Percentiles rank a stretch among this genome's conserved stretches.
These are phyloP conservation scores for Sicus ferrugineus DNA, from an alignment of 2,888 invertebrate genomes.

Conservation along the genomic window DNA sequence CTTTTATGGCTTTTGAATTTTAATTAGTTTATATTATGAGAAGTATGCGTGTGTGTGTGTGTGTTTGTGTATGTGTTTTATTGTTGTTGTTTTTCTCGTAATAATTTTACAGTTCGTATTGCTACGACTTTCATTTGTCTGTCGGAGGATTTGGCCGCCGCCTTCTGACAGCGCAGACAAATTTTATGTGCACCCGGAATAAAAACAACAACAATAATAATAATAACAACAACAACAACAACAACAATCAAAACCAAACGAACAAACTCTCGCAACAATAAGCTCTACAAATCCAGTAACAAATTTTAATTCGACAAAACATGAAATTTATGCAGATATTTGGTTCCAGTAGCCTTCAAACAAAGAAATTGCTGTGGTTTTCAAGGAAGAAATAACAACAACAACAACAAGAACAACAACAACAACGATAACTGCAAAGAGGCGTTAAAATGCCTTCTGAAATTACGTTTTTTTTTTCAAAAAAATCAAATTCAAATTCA, in stretches of 20 bases:
- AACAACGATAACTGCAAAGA: not conserved
- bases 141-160: not conserved
- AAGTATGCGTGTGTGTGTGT: not conserved
- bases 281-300: not conserved
- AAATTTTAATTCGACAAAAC: conserved; percentile 2
- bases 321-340: not conserved
- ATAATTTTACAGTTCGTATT: not conserved
- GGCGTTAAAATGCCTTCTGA: no score
- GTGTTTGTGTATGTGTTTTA: not conserved
- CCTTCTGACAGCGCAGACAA: not conserved
- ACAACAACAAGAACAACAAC: not conserved
- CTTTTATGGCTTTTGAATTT: conserved; percentile 64
- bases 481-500: no score
- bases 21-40: conserved; percentile 55
- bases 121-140: not conserved
- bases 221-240: conserved; percentile 4
- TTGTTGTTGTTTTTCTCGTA: not conserved
- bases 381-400: not conserved
- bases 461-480: no score
- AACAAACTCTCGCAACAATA: not conserved
- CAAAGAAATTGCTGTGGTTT: not conserved
- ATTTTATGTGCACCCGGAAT: not conserved
- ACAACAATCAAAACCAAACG: not conserved
- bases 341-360: not conserved
- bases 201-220: not conserved